A percentile compares a stretch with the other conserved stretches of the same genome.
These are phyloP conservation scores for Prorops nasuta DNA, from an alignment of 1,140 invertebrate species.

Conservation along the genomic window DNA sequence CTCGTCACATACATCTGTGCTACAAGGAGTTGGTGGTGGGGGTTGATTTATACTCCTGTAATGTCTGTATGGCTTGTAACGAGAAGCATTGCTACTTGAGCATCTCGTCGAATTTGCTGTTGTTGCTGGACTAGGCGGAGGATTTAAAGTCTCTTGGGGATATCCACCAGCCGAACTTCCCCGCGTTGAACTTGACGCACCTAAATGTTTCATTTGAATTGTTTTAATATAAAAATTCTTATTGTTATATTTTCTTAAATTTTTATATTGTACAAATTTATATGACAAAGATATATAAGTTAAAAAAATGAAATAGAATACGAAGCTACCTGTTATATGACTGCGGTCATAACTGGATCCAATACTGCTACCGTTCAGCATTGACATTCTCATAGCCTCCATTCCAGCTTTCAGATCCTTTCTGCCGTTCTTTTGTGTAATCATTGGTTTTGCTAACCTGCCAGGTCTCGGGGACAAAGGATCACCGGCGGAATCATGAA, in stretches of 20 bases:
- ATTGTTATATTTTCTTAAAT: neutral
- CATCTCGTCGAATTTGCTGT: slow-evolving; percentile 62
- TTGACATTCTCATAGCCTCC: slow-evolving; percentile 66
- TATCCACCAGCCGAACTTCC: slow-evolving; percentile 62
- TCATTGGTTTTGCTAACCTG: slow-evolving; percentile 43
- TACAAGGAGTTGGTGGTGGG: slow-evolving; percentile 90
- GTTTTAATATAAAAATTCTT: neutral
- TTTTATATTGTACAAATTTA: too few relatives aligned
- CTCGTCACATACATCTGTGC: slow-evolving; percentile 90
- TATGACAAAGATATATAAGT: too few relatives aligned
- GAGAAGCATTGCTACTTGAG: slow-evolving; percentile 60
- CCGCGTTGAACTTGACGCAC: slow-evolving; percentile 75
- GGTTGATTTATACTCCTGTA: slow-evolving; percentile 80
- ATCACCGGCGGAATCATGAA: slow-evolving; percentile 63
- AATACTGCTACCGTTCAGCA: slow-evolving; percentile 62
- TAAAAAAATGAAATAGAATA: too few relatives aligned
- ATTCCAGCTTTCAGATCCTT: slow-evolving; percentile 54
- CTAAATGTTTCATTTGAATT: too few relatives aligned
- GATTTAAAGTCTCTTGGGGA: slow-evolving; percentile 81
- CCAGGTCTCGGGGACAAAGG: slow-evolving; percentile 58
- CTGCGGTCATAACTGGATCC: slow-evolving; percentile 73
- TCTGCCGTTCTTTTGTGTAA: slow-evolving; percentile 50
- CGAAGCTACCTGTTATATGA: slow-evolving; percentile 66
- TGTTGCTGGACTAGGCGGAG: slow-evolving; percentile 85
- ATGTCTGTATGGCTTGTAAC: slow-evolving; percentile 69